phyloP scores from a whole-genome alignment of 2,888 invertebrate species.

The Dendrolimus houi region DNA sequence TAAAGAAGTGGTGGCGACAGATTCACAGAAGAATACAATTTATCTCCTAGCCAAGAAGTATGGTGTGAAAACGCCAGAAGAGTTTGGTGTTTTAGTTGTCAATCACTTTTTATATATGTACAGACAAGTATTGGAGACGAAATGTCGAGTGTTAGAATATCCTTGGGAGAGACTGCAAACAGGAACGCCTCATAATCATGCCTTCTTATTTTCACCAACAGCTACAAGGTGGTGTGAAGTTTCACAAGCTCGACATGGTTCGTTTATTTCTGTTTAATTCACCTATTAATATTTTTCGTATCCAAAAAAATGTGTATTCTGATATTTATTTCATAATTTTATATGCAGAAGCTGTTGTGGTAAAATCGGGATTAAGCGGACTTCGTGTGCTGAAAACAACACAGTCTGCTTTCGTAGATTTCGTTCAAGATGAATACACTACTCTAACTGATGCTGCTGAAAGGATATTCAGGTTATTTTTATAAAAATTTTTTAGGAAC shows the following conservation, averaged over 20 bases:
- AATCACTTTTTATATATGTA: constrained; percentile 86
- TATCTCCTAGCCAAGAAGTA: constrained; percentile 86
- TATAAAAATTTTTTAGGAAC: too few species aligned
- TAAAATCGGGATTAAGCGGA: constrained; percentile 82
- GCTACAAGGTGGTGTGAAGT: constrained; percentile 82
- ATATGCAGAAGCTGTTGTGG: constrained; percentile 65
- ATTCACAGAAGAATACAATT: constrained; percentile 89
- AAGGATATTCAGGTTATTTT: constrained; percentile 83
- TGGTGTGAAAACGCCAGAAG: constrained; percentile 85
- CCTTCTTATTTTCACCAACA: constrained; percentile 83
- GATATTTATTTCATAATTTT: background rate
- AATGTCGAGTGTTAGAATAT: constrained; percentile 82
- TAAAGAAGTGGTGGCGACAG: constrained; percentile 87
- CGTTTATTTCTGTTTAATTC: constrained; percentile 21
- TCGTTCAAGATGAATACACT: constrained; percentile 86
- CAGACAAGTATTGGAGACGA: constrained; percentile 82
- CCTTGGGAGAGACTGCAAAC: constrained; percentile 84
- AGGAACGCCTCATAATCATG: constrained; percentile 81
- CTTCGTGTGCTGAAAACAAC: constrained; percentile 87
- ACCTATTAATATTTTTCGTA: too few species aligned
- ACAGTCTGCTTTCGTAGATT: constrained; percentile 87
- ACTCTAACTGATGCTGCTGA: constrained; percentile 85
- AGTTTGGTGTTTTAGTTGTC: constrained; percentile 84
- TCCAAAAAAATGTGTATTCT: too few species aligned
- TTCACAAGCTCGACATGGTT: constrained; percentile 80